phyloP scores from a whole-genome alignment of 2,113 vertebrate genomes.

The Acanthisitta chloris region DNA sequence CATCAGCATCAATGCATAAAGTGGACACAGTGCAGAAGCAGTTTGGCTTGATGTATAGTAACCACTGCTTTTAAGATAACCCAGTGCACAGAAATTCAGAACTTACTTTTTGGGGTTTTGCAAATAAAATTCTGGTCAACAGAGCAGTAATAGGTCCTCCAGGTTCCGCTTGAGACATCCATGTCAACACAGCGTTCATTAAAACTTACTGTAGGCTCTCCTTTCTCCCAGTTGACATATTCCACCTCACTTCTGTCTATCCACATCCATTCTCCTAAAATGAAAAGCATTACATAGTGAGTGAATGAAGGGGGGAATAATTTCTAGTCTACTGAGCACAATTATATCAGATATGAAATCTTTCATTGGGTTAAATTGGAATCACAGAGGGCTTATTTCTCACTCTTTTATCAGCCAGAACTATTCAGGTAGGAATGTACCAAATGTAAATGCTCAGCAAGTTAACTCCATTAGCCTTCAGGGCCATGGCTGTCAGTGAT shows the following conservation, averaged over 20 bases:
- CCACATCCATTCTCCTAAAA: conserved; percentile 85
- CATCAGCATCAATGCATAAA: neutral
- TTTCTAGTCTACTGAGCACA: neutral
- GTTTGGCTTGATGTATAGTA: neutral
- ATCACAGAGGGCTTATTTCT: neutral
- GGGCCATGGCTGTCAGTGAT: neutral
- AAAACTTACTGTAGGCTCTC: conserved; percentile 56
- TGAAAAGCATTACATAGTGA: neutral
- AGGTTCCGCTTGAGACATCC: conserved; percentile 74
- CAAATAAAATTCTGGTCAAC: conserved; percentile 84
- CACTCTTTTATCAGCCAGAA: neutral
- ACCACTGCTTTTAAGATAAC: neutral
- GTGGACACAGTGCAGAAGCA: neutral
- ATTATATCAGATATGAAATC: neutral
- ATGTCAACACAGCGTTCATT: conserved; percentile 79
- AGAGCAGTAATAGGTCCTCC: conserved; percentile 80
- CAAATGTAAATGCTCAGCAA: neutral
- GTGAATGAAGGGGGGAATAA: neutral
- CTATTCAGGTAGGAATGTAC: neutral
- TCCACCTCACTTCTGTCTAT: conserved; percentile 81
- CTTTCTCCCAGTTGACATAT: conserved; percentile 87
- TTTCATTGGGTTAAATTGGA: neutral
- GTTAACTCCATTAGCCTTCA: neutral
- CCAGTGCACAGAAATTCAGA: neutral
- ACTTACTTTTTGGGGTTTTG: conserved; percentile 90